Evolutionary conservation across 2,888 invertebrate species (phyloP).

Genomic region (Criorhina ranunculi): DNA sequence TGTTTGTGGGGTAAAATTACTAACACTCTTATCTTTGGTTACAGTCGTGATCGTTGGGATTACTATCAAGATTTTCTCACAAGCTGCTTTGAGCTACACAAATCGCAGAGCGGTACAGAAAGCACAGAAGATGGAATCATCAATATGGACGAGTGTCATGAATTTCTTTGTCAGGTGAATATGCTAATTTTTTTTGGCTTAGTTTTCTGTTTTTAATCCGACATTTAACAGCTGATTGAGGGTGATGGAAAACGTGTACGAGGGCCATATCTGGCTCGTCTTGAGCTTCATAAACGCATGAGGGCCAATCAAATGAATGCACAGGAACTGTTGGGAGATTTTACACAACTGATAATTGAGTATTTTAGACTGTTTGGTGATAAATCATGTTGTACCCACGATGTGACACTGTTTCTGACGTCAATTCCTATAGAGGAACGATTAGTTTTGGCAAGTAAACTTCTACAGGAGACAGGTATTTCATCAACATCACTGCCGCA

Average conservation of each 20-base stretch:
- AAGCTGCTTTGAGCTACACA: conserved; percentile 87
- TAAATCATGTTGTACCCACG: conserved; percentile 94
- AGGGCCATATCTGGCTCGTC: conserved; percentile 93
- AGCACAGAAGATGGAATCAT: conserved; percentile 79
- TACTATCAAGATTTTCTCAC: conserved; percentile 90
- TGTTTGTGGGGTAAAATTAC: background rate
- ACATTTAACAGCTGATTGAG: conserved; percentile 84
- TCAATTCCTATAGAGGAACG: conserved; percentile 86
- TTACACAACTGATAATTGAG: conserved; percentile 89
- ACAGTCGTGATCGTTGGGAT: conserved; percentile 89
- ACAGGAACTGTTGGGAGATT: conserved; percentile 86
- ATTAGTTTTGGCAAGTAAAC: conserved; percentile 86
- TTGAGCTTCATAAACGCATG: conserved; percentile 90
- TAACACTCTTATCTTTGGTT: conserved; percentile 40
- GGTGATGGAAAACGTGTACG: conserved; percentile 86
- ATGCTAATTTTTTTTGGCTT: background rate
- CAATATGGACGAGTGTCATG: conserved; percentile 80
- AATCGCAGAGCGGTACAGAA: conserved; percentile 57
- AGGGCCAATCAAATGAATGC: conserved; percentile 86
- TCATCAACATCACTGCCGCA: conserved; percentile 88
- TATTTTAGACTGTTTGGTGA: conserved; percentile 93
- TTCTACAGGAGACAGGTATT: conserved; percentile 88
- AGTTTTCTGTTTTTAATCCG: background rate
- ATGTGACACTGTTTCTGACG: conserved; percentile 90
- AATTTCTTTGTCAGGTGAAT: conserved; percentile 82